Conservation (phyloP, 2,888 invertebrate species). For the Lepidochrysops patricia region DNA sequence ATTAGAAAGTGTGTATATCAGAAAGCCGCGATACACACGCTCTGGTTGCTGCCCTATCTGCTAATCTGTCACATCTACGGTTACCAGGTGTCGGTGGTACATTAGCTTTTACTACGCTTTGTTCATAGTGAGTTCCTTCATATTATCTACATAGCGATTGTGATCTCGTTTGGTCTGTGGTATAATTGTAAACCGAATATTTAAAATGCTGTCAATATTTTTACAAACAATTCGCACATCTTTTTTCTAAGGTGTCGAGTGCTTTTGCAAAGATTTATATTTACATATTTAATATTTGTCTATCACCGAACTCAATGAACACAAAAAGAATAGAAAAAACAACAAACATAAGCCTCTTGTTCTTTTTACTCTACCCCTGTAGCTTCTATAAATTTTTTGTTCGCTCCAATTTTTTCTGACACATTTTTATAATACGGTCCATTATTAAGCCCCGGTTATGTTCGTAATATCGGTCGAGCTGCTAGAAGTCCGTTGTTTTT, state of each 20-base stretch:
- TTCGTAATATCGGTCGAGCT: too few species aligned
- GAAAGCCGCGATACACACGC: constrained; percentile 67
- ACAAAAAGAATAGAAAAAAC: background rate
- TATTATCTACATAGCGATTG: too few species aligned
- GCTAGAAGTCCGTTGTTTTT: background rate
- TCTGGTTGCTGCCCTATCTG: constrained; percentile 71
- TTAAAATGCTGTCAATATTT: too few species aligned
- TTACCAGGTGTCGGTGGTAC: constrained; percentile 16
- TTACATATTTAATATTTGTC: background rate
- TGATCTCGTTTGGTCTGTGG: too few species aligned
- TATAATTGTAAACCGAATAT: too few species aligned
- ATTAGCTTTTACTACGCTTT: background rate
- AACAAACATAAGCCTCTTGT: background rate
- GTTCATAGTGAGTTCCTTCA: too few species aligned
- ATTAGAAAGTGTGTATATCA: constrained; percentile 72
- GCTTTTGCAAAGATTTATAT: background rate
- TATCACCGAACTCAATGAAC: background rate
- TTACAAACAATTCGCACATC: too few species aligned
- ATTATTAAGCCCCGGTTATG: background rate
- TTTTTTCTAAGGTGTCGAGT: too few species aligned
- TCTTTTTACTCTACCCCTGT: background rate
- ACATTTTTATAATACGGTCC: background rate
- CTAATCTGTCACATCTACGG: constrained; percentile 54
- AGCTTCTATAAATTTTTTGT: background rate
- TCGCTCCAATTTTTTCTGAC: background rate